phyloP scores from a whole-genome alignment of 2,113 vertebrate species.

The Albula glossodonta region DNA sequence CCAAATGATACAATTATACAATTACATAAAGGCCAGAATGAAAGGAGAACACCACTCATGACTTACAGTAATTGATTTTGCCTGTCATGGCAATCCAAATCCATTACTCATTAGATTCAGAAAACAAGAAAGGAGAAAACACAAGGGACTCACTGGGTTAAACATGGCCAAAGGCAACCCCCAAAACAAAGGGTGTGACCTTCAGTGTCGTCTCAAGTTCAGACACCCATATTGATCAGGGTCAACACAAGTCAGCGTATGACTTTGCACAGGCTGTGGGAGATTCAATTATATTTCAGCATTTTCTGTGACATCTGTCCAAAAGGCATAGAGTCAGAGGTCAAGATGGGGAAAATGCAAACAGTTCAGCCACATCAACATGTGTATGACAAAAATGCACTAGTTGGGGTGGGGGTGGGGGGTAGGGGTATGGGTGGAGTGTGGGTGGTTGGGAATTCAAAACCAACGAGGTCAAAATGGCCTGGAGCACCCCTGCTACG shows the following conservation, averaged over 20 bases:
- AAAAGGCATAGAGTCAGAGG: constrained; percentile 6
- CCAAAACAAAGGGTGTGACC: constrained; percentile 4
- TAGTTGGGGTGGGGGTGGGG: background rate
- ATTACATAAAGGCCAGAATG: background rate
- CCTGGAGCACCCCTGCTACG: background rate
- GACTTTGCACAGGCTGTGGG: background rate
- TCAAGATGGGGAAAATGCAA: background rate
- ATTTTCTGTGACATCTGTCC: background rate
- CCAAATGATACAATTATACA: background rate
- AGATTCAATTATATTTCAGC: constrained; percentile 5
- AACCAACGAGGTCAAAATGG: background rate
- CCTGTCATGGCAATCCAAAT: background rate
- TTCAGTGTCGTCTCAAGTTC: constrained; percentile 5
- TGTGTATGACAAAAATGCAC: background rate
- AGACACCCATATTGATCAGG: constrained; percentile 16
- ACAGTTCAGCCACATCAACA: background rate
- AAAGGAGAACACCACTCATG: background rate
- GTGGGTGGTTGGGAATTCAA: too few species aligned
- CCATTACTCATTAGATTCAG: constrained; percentile 3
- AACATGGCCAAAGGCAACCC: background rate
- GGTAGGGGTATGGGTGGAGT: too few species aligned
- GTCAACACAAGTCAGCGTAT: constrained; percentile 1
- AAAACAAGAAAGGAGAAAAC: background rate
- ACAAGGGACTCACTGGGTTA: constrained; percentile 4
- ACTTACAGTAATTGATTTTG: background rate